A percentile compares a stretch with the other conserved stretches of the same genome.
Evolutionary conservation across 1,140 invertebrate species (phyloP).

Genomic region (Leptoteleia sp.): DNA sequence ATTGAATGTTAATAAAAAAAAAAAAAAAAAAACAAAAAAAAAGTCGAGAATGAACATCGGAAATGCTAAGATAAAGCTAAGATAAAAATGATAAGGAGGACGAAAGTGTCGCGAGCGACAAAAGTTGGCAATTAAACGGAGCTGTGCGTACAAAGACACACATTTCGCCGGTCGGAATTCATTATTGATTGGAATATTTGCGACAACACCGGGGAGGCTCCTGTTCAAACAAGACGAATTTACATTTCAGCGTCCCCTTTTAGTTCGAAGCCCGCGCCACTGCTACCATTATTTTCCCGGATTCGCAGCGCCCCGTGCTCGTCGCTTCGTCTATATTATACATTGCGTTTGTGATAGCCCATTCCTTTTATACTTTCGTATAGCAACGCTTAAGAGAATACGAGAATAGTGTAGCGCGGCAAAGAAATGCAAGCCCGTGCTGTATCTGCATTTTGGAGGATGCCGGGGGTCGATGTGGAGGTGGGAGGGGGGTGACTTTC

Average conservation of each 20-base stretch:
- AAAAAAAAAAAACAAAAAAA: no score
- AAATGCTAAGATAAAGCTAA: no score
- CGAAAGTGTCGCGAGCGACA: no score
- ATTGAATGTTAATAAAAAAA: no score
- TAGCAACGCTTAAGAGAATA: slow-evolving; percentile 49
- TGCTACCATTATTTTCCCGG: slow-evolving; percentile 44
- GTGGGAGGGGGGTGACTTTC: no score
- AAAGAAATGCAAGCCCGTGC: slow-evolving; percentile 45
- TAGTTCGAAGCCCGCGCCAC: slow-evolving; percentile 24
- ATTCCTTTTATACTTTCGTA: slow-evolving; percentile 54
- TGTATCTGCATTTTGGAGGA: slow-evolving; percentile 54
- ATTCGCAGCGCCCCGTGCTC: slow-evolving; percentile 37
- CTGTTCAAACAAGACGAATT: slow-evolving; percentile 47
- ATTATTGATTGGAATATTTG: slow-evolving; percentile 45
- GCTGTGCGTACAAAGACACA: slow-evolving; percentile 2
- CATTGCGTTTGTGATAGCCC: slow-evolving; percentile 53
- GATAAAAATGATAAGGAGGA: no score
- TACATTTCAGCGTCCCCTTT: slow-evolving; percentile 48
- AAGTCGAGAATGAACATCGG: no score
- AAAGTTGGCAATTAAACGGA: slow-evolving; percentile 13
- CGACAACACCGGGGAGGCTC: slow-evolving; percentile 26
- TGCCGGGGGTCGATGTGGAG: no score
- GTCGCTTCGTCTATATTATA: slow-evolving; percentile 45
- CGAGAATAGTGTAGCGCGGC: slow-evolving; percentile 32
- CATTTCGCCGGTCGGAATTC: slow-evolving; percentile 5